Base-by-base conservation (phyloP, 2,797 vertebrate species). In the Xenopus petersii region DNA sequence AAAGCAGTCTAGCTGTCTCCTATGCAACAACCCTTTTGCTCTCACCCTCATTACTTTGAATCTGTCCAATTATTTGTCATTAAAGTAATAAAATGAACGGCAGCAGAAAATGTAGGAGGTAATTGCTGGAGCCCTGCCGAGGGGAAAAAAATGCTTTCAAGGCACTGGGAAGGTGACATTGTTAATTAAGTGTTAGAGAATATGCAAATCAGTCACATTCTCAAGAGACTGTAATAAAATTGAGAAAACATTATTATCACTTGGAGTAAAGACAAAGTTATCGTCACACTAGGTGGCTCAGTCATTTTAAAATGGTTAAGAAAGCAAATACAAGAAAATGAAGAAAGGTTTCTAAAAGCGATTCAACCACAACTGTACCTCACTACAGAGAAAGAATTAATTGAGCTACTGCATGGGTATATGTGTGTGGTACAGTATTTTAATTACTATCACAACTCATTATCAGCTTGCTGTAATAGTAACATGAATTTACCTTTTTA, bases 51-150 rank as follows among this genome's bases (percentile, higher is more conserved):
- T 93, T 91, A 91, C 86, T 93, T 90, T 92, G 89, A 93, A 91
- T 89, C 88, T 90, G 90, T 92, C 89, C 89, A 93, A 93, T 93
- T 93, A 92, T 93, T 93, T 92, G 91, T 90, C 88, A 92, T 93
- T 93, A 93, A 92, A 91, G 90, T 89, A 92, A 93, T 92, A 91
- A 91, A 92, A 91, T 88, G 82, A 84, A 89, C 85, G 87, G 85
- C 83, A 87, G 85, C 80, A 89, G 86, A 90, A 91, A 91, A 90
- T 89, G 89, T 89, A 88, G 87, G 88, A 90, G 86, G 87, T 89
- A 91, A 90, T 88, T 86, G 87, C 85, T 91, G 88, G 89, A 89
- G 85, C 82, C 84, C 86, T 91, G 86, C 87, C 80, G 79, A 65
- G 80, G 78, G 68, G 77, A 75, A 75, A 86, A 51, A 15, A 51